A percentile compares a stretch with the other conserved stretches of the same genome.
Evolutionary conservation across 1,140 invertebrate genomes (phyloP).

Genomic region (Phocides pigmalion): DNA sequence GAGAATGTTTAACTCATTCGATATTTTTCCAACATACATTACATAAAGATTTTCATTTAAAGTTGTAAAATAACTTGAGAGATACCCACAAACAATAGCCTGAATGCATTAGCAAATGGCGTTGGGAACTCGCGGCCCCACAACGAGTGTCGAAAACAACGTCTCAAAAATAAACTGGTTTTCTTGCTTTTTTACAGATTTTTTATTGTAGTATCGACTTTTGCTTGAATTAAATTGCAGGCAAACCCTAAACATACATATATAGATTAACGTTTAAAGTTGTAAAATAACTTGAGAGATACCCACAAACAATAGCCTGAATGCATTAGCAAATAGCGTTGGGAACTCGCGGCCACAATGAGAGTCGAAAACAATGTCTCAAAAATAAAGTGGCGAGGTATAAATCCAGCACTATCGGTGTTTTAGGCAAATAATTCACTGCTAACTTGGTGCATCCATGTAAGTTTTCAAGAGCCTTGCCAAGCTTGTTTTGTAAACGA

Average conservation of each 20-base stretch:
- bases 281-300: not conserved
- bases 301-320: not conserved
- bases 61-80: not conserved
- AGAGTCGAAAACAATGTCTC: constrained; percentile 17
- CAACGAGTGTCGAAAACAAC: constrained; percentile 11
- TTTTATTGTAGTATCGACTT: too few species aligned
- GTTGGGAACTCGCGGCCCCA: not conserved
- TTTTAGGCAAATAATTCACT: constrained; percentile 34
- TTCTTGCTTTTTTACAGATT: too few species aligned
- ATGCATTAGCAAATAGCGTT: constrained; percentile 4
- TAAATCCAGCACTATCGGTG: constrained; percentile 32
- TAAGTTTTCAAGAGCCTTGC: constrained; percentile 18
- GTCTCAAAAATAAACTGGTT: constrained; percentile 26
- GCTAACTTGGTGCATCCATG: constrained; percentile 27
- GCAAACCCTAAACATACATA: too few species aligned
- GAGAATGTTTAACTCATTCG: too few species aligned
- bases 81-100: not conserved
- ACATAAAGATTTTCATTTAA: too few species aligned
- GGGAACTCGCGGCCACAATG: not conserved
- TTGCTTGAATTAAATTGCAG: too few species aligned
- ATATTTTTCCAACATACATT: too few species aligned
- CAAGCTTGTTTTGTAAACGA: constrained; percentile 14
- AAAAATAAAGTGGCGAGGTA: constrained; percentile 26
- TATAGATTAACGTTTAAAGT: too few species aligned
- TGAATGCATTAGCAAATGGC: not conserved